Conservation (phyloP, 1,140 invertebrate species). For the Frieseomelitta varia region DNA sequence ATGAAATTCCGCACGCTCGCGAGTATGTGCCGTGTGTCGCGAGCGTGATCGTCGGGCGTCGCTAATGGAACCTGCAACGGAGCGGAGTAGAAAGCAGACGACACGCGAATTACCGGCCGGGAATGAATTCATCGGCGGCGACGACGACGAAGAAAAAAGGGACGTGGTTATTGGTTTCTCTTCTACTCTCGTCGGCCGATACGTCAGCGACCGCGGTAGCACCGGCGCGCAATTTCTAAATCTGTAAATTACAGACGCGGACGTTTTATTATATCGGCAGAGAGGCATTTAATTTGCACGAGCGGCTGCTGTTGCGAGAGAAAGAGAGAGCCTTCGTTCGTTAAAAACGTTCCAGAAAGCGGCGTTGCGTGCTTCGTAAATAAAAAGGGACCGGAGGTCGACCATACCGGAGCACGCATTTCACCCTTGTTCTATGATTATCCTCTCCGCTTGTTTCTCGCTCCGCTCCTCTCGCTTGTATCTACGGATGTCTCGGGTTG, state of each 20-base stretch:
- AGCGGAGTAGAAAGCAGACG: slow-evolving; percentile 12
- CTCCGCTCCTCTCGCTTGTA: too few relatives aligned
- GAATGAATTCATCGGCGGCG: slow-evolving; percentile 4
- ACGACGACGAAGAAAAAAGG: neutral
- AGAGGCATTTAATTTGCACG: slow-evolving; percentile 70
- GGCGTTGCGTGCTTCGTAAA: slow-evolving; percentile 66
- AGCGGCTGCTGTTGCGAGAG: slow-evolving; percentile 57
- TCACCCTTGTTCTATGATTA: slow-evolving; percentile 35
- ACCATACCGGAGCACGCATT: slow-evolving; percentile 32
- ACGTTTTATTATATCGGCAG: slow-evolving; percentile 69
- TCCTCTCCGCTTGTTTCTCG: neutral
- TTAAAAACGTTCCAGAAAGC: slow-evolving; percentile 59
- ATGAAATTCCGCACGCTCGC: neutral
- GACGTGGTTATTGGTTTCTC: slow-evolving; percentile 28
- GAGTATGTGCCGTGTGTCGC: too few relatives aligned
- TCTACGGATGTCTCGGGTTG: neutral
- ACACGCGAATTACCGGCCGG: slow-evolving; percentile 16
- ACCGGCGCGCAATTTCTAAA: slow-evolving; percentile 63
- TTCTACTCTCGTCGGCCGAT: neutral
- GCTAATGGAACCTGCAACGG: neutral
- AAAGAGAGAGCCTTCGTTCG: slow-evolving; percentile 63
- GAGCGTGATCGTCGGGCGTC: neutral
- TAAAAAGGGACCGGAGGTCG: slow-evolving; percentile 55
- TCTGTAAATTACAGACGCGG: slow-evolving; percentile 65
- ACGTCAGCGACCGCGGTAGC: slow-evolving; percentile 9